phyloP scores from a whole-genome alignment of 2,888 invertebrate genomes.

The Nomada flava region DNA sequence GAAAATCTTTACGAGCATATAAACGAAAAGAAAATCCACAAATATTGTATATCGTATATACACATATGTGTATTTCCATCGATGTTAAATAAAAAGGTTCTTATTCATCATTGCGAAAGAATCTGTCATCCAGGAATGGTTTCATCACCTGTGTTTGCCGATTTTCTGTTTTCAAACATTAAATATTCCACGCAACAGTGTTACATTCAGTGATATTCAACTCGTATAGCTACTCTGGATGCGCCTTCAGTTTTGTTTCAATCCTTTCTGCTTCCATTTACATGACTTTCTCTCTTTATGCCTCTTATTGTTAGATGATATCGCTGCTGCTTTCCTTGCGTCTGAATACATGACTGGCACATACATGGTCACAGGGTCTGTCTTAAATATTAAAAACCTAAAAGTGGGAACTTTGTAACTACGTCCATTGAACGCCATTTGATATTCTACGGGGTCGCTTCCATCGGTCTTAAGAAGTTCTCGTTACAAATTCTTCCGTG shows the following conservation, averaged over 20 bases:
- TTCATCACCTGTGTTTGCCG: not conserved
- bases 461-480: slow-evolving; percentile 3
- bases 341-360: slow-evolving; percentile 41
- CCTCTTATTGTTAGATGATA: slow-evolving; percentile 45
- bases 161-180: slow-evolving; percentile 34
- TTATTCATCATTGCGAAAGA: not conserved
- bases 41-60: not conserved
- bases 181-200: slow-evolving; percentile 54
- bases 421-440: slow-evolving; percentile 1
- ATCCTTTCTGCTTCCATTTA: slow-evolving; percentile 52
- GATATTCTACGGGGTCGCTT: slow-evolving; percentile 24
- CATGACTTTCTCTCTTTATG: slow-evolving; percentile 57
- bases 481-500: not conserved
- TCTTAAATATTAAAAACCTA: slow-evolving; percentile 47
- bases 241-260: slow-evolving; percentile 47
- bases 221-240: slow-evolving; percentile 56
- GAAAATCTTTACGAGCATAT: not conserved
- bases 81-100: not conserved
- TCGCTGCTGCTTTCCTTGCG: slow-evolving; percentile 41
- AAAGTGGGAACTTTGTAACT: slow-evolving; percentile 15
- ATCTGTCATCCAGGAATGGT: not conserved
- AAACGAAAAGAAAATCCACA: not conserved
- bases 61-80: not conserved
- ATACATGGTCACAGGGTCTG: slow-evolving; percentile 3
- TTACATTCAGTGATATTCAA: slow-evolving; percentile 53